phyloP scores from a whole-genome alignment of 2,888 invertebrate species.

The Caenorhabditis sulstoni region DNA sequence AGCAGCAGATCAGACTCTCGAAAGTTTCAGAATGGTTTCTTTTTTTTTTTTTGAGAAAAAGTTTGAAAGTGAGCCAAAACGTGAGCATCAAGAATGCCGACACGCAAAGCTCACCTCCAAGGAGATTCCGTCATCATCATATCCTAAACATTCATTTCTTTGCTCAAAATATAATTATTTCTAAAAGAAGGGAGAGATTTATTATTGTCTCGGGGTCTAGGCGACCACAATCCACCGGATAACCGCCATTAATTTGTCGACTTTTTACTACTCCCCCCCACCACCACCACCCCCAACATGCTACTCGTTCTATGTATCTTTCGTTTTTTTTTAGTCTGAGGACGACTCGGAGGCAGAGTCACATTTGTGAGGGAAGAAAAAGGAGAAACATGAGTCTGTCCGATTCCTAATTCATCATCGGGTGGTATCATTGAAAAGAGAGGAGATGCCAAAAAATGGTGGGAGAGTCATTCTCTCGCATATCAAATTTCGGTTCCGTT shows the following conservation, averaged over 20 bases:
- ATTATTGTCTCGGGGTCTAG: slow-evolving; percentile 26
- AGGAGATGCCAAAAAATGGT: slow-evolving; percentile 32
- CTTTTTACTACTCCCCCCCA: slow-evolving; percentile 15
- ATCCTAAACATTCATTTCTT: slow-evolving; percentile 2
- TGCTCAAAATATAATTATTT: slow-evolving; percentile 29
- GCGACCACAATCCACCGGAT: slow-evolving; percentile 21
- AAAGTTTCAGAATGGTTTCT: too few relatives aligned
- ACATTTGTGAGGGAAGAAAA: not conserved
- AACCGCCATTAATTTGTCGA: slow-evolving; percentile 33
- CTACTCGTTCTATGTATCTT: too few relatives aligned
- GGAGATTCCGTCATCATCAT: slow-evolving; percentile 28
- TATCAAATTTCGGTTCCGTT: slow-evolving; percentile 59
- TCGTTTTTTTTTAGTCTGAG: too few relatives aligned
- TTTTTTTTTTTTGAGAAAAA: not conserved
- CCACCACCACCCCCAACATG: too few relatives aligned
- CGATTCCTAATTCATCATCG: slow-evolving; percentile 31
- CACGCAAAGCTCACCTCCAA: slow-evolving; percentile 33
- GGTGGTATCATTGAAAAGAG: slow-evolving; percentile 31
- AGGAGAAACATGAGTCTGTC: not conserved
- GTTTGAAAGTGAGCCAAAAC: not conserved
- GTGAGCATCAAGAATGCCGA: slow-evolving; percentile 33
- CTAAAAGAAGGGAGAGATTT: not conserved
- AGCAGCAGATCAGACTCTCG: too few relatives aligned
- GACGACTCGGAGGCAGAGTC: too few relatives aligned
- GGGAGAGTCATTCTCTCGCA: slow-evolving; percentile 54